These are phyloP conservation scores for Lasaia peninsularis DNA, from an alignment of 1,140 invertebrate species.

Conservation along the genomic window DNA sequence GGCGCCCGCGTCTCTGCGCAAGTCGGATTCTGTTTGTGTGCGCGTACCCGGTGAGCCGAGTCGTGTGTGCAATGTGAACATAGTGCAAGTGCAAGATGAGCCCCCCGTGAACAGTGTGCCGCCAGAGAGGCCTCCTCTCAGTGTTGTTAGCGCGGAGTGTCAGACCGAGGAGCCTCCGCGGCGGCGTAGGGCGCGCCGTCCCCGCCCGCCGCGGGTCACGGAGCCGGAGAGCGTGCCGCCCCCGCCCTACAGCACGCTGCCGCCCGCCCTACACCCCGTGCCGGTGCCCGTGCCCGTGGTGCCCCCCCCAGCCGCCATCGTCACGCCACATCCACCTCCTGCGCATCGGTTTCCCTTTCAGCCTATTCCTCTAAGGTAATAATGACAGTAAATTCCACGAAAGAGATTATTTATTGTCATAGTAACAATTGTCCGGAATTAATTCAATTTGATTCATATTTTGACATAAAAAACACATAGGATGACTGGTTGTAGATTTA, in stretches of 20 bases:
- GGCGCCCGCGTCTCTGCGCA: constrained; percentile 63
- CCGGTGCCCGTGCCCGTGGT: constrained; percentile 37
- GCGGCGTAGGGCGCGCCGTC: constrained; percentile 47
- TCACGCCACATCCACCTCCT: constrained; percentile 53
- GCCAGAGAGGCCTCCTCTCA: constrained; percentile 43
- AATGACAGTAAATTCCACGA: not conserved
- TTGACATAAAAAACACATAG: too few species aligned
- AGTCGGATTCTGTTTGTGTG: constrained; percentile 65
- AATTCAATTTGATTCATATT: too few species aligned
- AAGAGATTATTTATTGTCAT: too few species aligned
- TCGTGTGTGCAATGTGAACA: constrained; percentile 68
- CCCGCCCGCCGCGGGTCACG: constrained; percentile 41
- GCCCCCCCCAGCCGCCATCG: constrained; percentile 42
- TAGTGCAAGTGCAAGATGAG: constrained; percentile 64
- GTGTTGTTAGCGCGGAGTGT: constrained; percentile 63
- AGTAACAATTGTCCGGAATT: too few species aligned
- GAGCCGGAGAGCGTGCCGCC: constrained; percentile 59
- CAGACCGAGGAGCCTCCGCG: constrained; percentile 68
- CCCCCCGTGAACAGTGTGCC: constrained; percentile 64
- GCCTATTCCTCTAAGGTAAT: constrained; percentile 71
- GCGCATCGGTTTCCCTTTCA: constrained; percentile 71
- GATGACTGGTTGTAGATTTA: too few species aligned
- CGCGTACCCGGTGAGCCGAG: constrained; percentile 63
- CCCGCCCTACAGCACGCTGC: constrained; percentile 73
- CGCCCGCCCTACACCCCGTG: constrained; percentile 42